Evolutionary conservation across 1,140 invertebrate species (phyloP).

Genomic region (Drosophila pruinosa): DNA sequence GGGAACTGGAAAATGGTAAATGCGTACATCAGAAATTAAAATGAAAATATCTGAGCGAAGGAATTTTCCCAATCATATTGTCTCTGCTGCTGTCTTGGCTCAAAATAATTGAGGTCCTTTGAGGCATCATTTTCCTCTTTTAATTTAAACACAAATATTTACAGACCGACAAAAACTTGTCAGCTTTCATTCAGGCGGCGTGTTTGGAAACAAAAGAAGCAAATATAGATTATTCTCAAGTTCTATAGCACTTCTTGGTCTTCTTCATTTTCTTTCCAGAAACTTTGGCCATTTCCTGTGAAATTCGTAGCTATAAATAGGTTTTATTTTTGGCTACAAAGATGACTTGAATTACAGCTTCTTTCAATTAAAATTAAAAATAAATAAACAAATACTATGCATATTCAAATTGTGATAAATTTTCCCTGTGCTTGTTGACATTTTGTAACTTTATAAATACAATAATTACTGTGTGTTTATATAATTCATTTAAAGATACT

Average conservation of each 20-base stretch:
- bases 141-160: slow-evolving; percentile 31
- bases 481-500: no score
- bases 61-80: background rate
- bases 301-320: background rate
- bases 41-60: background rate
- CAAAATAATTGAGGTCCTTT: background rate
- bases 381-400: no score
- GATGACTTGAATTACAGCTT: background rate
- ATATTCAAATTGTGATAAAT: no score
- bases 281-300: background rate
- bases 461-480: no score
- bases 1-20: no score
- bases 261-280: background rate
- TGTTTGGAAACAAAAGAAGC: background rate
- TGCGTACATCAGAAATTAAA: slow-evolving; percentile 1
- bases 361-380: background rate
- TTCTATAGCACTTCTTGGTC: background rate
- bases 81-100: background rate
- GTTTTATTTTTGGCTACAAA: background rate
- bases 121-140: slow-evolving; percentile 6
- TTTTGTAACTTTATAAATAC: no score
- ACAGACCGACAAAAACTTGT: slow-evolving; percentile 2
- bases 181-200: slow-evolving; percentile 1
- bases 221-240: slow-evolving; percentile 10
- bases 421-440: no score